These are phyloP conservation scores for Esperia sulphurella DNA, from an alignment of 2,888 invertebrate genomes.

Conservation along the genomic window DNA sequence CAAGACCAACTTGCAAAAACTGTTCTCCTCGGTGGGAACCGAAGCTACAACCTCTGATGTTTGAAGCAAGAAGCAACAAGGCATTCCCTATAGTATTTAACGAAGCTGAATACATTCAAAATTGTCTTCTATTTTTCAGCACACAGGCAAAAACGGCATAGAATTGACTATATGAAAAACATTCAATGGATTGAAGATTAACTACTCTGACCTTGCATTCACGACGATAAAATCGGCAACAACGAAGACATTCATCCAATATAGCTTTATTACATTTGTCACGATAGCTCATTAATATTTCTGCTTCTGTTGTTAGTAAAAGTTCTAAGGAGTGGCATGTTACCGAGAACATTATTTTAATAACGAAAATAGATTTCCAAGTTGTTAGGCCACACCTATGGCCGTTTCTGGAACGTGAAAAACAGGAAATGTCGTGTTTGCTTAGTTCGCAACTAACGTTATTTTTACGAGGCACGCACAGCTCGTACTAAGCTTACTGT, in stretches of 20 bases:
- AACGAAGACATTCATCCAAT: slow-evolving; percentile 9
- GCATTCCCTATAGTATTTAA: too few relatives aligned
- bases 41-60: too few relatives aligned
- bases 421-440: slow-evolving; percentile 20
- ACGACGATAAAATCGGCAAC: slow-evolving; percentile 13
- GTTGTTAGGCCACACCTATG: neutral
- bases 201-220: slow-evolving; percentile 4
- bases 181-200: too few relatives aligned
- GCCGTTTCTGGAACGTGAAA: slow-evolving; percentile 9
- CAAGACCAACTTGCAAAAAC: too few relatives aligned
- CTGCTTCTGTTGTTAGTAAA: neutral
- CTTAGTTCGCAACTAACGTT: neutral
- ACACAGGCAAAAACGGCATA: too few relatives aligned
- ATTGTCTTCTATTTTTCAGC: too few relatives aligned
- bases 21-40: too few relatives aligned
- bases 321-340: neutral
- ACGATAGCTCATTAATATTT: slow-evolving; percentile 15
- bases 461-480: neutral
- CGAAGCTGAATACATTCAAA: too few relatives aligned
- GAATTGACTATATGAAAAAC: too few relatives aligned
- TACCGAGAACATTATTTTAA: slow-evolving; percentile 5
- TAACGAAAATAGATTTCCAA: neutral
- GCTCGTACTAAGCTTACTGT: too few relatives aligned
- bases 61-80: too few relatives aligned
- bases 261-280: slow-evolving; percentile 12